Percentiles rank a stretch among this genome's conserved stretches.
These are phyloP conservation scores for Molorchus minor DNA, from an alignment of 2,888 invertebrate genomes.

Conservation along the genomic window DNA sequence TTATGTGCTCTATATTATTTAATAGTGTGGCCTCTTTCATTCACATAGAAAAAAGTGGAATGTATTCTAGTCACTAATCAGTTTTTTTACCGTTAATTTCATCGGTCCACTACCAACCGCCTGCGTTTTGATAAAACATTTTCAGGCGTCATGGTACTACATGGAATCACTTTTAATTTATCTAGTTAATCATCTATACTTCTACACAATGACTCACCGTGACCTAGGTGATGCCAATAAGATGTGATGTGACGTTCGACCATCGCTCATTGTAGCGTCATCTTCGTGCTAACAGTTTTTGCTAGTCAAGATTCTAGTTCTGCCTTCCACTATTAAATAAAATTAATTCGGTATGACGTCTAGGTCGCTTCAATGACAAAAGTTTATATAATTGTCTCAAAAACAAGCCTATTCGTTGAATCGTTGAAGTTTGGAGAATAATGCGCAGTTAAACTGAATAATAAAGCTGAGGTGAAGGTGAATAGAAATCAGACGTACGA, in stretches of 20 bases:
- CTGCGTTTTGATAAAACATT: constrained; percentile 7
- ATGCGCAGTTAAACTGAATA: constrained; percentile 6
- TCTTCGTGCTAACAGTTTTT: constrained; percentile 3
- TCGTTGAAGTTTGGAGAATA: background rate
- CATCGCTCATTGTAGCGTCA: background rate
- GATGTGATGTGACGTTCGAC: constrained; percentile 1
- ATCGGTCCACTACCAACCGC: background rate
- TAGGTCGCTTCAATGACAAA: constrained; percentile 17
- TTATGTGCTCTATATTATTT: too few species aligned
- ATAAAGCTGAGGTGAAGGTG: background rate
- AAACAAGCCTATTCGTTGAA: background rate
- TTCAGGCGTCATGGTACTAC: constrained; percentile 3
- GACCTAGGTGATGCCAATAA: constrained; percentile 1
- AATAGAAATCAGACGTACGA: too few species aligned
- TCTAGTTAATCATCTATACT: background rate
- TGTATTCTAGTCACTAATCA: too few species aligned
- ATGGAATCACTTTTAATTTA: constrained; percentile 16
- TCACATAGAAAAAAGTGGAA: too few species aligned
- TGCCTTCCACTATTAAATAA: background rate
- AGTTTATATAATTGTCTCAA: constrained; percentile 7
- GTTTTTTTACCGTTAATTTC: constrained; percentile 9
- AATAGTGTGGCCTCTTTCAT: too few species aligned
- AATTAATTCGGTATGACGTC: background rate
- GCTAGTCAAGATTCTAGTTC: background rate
- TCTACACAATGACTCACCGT: background rate